These are phyloP conservation scores for Matsumyia berberina DNA, from an alignment of 2,888 invertebrate genomes.

Conservation along the genomic window DNA sequence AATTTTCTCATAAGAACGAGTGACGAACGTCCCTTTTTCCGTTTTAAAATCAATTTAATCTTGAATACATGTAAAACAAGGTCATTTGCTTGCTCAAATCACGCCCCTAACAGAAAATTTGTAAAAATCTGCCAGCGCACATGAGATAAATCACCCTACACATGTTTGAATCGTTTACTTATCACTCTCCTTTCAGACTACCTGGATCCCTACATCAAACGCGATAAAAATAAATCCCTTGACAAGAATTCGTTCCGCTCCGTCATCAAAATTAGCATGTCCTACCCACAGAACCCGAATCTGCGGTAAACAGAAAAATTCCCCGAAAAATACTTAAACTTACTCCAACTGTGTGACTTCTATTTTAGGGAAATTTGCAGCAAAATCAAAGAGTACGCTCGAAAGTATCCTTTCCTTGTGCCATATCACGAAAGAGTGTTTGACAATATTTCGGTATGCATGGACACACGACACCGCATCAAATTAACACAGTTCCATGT, in stretches of 20 bases:
- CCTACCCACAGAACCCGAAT: constrained; percentile 90
- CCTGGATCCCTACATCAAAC: constrained; percentile 88
- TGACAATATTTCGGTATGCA: constrained; percentile 87
- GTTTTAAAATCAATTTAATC: no score
- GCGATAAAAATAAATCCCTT: constrained; percentile 85
- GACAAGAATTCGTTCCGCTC: constrained; percentile 90
- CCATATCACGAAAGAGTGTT: constrained; percentile 91
- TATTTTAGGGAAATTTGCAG: constrained; percentile 87
- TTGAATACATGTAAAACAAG: no score
- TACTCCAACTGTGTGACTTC: no score
- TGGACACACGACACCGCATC: background rate
- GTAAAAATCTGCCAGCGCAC: no score
- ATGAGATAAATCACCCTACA: background rate
- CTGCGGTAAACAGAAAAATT: constrained; percentile 86
- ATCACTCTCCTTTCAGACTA: constrained; percentile 86
- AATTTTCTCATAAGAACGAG: no score
- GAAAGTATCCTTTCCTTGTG: constrained; percentile 90
- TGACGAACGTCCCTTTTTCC: no score
- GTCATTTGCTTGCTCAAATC: no score
- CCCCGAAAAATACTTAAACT: no score
- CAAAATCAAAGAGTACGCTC: constrained; percentile 89
- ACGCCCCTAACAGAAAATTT: no score
- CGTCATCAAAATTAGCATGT: constrained; percentile 91
- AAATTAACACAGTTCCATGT: background rate
- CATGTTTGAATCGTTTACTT: background rate